Evolutionary conservation across 1,140 invertebrate species (phyloP), one percentile per base, ranked within the genome.

Genomic region (Bombus fervidus): DNA sequence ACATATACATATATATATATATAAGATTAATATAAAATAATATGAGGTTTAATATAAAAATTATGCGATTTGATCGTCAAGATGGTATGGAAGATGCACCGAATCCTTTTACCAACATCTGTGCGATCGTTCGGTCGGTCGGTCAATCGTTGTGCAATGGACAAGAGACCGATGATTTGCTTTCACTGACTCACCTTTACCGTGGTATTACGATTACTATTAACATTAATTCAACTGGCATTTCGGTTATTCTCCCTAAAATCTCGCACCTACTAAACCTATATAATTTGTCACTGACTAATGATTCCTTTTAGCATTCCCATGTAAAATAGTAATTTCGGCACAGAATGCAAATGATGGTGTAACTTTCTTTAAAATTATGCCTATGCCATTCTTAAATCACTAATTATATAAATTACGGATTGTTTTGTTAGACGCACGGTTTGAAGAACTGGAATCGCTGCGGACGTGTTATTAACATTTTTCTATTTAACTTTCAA

Each of bases 141-240:
- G 79, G 59, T 85, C 74, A 84, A 53, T 80, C 69, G 86, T 91
- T 91, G 86, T 88, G 90, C 88, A 91, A 91, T 39, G 64, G 78
- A 89, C 74, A 85, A 73, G 90, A 89, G 86, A 85, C 81, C 89
- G 89, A 92, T 92, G 91, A 93, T 91, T 93, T 92, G 91, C 92
- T 93, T 93, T 93, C 92, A 93, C 92, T 92, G 91, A 88, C 92
- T 93, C 92, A 93, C 92, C 92, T 93, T 93, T 93, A 91, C 81
- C 91, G 89, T 89, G 91, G 93, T 92, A 91, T 93, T 93, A 93
- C 92, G 92, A 93, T 93, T 92, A 93, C 89, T 87, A 91, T 93
- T 93, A 93, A 81, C 91, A 90, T 92, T 90, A 91, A 87, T 91
- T 76, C 83, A 72, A 75, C 43, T 92, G 92, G 87, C 90, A 92